phyloP scores from a whole-genome alignment of 2,888 invertebrate genomes.

The Cephus runcator region DNA sequence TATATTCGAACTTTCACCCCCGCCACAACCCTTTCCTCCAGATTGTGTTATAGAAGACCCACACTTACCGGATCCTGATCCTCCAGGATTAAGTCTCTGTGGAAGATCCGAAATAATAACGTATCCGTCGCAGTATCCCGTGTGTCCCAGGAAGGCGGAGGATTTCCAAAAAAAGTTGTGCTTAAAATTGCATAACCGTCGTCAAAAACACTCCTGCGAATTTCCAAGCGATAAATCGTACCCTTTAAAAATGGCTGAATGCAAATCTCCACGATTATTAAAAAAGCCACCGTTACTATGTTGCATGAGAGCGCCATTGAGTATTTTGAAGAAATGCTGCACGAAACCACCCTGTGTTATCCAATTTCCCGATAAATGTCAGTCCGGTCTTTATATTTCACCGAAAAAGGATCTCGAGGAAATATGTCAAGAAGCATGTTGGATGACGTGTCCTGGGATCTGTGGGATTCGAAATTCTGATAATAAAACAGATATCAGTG shows the following conservation, averaged over 20 bases:
- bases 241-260: constrained; percentile 11
- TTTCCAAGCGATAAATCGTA: constrained; percentile 59
- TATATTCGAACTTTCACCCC: neutral
- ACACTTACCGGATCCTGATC: neutral
- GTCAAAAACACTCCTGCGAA: constrained; percentile 29
- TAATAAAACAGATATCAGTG: constrained; percentile 7
- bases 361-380: neutral
- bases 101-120: neutral
- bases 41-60: neutral
- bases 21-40: neutral
- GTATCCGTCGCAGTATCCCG: neutral
- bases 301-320: neutral
- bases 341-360: neutral
- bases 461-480: neutral
- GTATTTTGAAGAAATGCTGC: neutral
- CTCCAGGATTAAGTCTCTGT: neutral
- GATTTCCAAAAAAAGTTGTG: neutral
- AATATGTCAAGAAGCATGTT: constrained; percentile 12
- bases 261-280: neutral
- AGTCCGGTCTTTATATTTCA: neutral
- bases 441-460: constrained; percentile 7
- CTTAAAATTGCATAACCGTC: neutral
- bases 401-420: neutral
- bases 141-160: neutral
- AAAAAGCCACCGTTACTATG: neutral